These are phyloP conservation scores for Cyclophora albipunctata DNA, from an alignment of 2,888 invertebrate genomes.

Conservation along the genomic window DNA sequence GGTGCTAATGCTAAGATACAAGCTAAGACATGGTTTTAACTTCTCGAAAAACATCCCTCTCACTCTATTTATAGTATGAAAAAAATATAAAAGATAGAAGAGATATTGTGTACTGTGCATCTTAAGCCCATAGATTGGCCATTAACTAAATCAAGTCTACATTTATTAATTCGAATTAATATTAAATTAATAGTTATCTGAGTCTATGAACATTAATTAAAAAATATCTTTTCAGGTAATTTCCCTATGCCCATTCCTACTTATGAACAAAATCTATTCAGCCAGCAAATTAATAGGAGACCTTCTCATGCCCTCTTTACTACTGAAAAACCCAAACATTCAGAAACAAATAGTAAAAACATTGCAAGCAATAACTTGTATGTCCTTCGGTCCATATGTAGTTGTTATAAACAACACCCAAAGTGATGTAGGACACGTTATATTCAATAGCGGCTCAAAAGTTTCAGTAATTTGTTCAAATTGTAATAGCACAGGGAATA, in stretches of 20 bases:
- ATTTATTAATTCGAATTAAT: too few relatives aligned
- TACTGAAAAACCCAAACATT: slow-evolving; percentile 41
- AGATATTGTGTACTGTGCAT: too few relatives aligned
- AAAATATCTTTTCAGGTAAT: slow-evolving; percentile 45
- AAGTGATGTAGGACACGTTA: slow-evolving; percentile 30
- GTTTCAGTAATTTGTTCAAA: slow-evolving; percentile 45
- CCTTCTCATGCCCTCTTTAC: slow-evolving; percentile 54
- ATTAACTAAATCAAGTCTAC: too few relatives aligned
- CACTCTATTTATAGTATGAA: too few relatives aligned
- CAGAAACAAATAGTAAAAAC: slow-evolving; percentile 38
- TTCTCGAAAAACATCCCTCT: too few relatives aligned
- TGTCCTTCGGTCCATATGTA: slow-evolving; percentile 43
- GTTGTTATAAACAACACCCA: slow-evolving; percentile 26
- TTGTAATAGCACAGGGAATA: slow-evolving; percentile 31
- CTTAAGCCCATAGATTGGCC: too few relatives aligned
- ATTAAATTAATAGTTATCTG: too few relatives aligned
- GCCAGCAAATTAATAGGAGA: slow-evolving; percentile 59
- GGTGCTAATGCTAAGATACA: too few relatives aligned
- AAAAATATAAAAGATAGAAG: too few relatives aligned
- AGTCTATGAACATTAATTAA: too few relatives aligned
- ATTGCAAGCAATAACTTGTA: slow-evolving; percentile 48
- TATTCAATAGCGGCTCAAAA: slow-evolving; percentile 37
- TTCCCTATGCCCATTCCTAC: slow-evolving; percentile 43
- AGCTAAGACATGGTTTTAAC: too few relatives aligned
- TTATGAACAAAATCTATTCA: slow-evolving; percentile 45